Evolutionary conservation across 2,113 vertebrate genomes (phyloP), one percentile per base, ranked within the genome.

Genomic region (Cryptotis parvus): DNA sequence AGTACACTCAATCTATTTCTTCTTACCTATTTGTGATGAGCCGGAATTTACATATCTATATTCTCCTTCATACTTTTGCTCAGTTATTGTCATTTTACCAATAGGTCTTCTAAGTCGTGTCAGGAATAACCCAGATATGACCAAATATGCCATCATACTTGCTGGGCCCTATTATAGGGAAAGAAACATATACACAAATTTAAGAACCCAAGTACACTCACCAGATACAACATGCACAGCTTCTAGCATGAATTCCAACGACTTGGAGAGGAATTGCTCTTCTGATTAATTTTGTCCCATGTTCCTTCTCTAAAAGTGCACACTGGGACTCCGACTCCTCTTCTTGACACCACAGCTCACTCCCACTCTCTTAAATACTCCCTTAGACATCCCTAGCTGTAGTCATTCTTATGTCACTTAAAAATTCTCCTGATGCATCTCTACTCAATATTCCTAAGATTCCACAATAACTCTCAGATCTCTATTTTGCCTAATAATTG

Each of bases 11-110:
- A 82, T 10, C 66, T 6, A 75, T 45, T 77, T 85, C n/a, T 81
- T 20, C 39, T 84, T 94, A 99, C 99, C 99, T 99, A 96, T 99
- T 99, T 85, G 99, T 99, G 96, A 99, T 99, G 94, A 99, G 99
- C 27, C 99, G 98, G 99, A 99, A 98, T 99, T 99, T 96, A 99
- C 98, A 0, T 98, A 99, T 98, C 99, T 98, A 96, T 99, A 99
- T 95, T 99, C 99, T 39, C 99, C 99, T 97, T 99, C 99, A 31
- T 98, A 99, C 58, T 99, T 98, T 91, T 99, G 99, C 92, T 99
- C 99, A 0, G 95, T 96, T 86, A 99, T 96, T 0, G 99, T 99
- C 99, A 99, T 99, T 97, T 99, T 99, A 81, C 99, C 99, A 43
- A 99, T 99, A 33, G 99, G 99, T 94, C 99, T 98, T 95, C 99